Evolutionary conservation across 2,113 vertebrate genomes (phyloP), one percentile per base, ranked within the genome.

Genomic region (Chloroceryle aenea): DNA sequence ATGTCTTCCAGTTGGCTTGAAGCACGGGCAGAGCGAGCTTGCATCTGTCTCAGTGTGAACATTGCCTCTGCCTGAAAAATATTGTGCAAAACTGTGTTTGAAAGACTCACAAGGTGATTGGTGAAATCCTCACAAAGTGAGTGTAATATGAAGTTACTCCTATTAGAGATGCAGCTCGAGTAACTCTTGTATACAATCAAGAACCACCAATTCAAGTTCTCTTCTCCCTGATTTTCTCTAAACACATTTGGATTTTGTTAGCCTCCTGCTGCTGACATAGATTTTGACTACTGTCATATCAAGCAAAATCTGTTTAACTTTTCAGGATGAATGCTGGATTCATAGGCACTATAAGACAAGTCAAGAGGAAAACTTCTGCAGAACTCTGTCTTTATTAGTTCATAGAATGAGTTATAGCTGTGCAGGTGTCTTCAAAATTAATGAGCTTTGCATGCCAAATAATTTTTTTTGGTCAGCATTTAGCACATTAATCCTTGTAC

Each of bases 1-100:
- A 7, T 19, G 34, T 87, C 85, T 94, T 95, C 85, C 87, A 97
- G 87, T 56, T 94, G 96, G 85, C 87, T 75, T 34, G 69, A 75
- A 59, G 73, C 64, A 58, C 1, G 27, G 88, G 68, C 87, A 89
- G 77, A 66, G 68, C 0, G 18, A 89, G 56, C 77, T 75, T 47
- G 75, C 5, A 2, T 71, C 87, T 85, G 81, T 55, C 56, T 68
- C 56, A 1, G 47, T 10, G 66, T 16, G 47, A 78, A 3, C 34
- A 0, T 32, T 55, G 81, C 73, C 67, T 86, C 87, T 81, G 87
- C 66, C 69, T 85, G 69, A 50, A 66, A 87, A 67, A 43, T 5
- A 42, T 68, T 95, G 92, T 2, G 0, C 90, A 97, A 94, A 85
- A 25, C 56, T 4, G 32, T 2, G 45, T 2, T 4, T 59, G 66